Evolutionary conservation across 2,797 vertebrate genomes (phyloP), one percentile per base, ranked within the genome.

Genomic region (Chrosomus eos): DNA sequence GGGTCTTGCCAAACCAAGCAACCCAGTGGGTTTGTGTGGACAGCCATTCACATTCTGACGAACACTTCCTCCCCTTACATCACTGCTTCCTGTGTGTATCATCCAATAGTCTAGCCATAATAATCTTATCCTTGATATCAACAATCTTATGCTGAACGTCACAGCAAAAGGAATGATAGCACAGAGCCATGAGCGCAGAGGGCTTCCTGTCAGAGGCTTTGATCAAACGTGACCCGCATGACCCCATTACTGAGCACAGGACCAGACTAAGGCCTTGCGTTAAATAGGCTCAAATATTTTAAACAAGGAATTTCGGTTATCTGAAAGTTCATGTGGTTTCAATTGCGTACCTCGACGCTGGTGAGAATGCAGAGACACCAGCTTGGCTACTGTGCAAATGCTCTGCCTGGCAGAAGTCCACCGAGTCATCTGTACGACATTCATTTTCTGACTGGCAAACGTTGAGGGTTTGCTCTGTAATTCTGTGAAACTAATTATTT

Each of bases 31-130:
- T 75, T 82, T 75, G 48, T 85, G 68, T 84, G 68, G 72, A 80
- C 83, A 82, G 45, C 72, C 84, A 66, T 73, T 84, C 71, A 62
- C 89, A 88, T 93, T 93, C 90, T 89, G 88, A 88, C 76, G 87
- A 83, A 90, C 90, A 93, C 90, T 95, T 88, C 92, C 92, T 91
- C 38, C 10, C 26, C 62, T 84, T 87, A 91, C 86, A 89, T 93
- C 91, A 90, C 89, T 91, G 84, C 91, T 90, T 91, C 90, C 89
- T 85, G 81, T 87, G 88, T 78, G 82, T 62, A 33, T 77, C 31
- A 81, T 88, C 84, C 86, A 87, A 85, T 75, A 83, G 85, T 92
- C 91, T 88, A 58, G 74, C 85, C 91, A 80, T 87, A 89, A 77
- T 85, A 88, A 88, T 90, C 81, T 88, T 81, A 58, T 77, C 16